phyloP scores from a whole-genome alignment of 2,888 invertebrate genomes.

The Sarcophaga caerulescens region DNA sequence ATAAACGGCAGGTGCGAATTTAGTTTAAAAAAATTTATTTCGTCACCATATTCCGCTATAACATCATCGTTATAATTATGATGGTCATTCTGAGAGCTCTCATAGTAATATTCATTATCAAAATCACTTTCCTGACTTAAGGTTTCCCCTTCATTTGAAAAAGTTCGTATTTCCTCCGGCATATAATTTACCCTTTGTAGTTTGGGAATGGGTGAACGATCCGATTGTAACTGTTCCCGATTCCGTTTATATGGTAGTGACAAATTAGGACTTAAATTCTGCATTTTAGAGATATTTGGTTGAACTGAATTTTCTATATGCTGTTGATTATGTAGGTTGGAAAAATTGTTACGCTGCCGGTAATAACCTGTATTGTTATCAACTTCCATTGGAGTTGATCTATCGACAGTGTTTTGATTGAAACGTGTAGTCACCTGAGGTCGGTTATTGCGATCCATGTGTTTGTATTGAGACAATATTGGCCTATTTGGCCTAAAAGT shows the following conservation, averaged over 20 bases:
- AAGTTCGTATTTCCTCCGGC: too few species aligned
- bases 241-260: conserved; percentile 31
- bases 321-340: conserved; percentile 29
- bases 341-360: not conserved
- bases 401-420: not conserved
- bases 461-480: conserved; percentile 26
- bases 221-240: conserved; percentile 2
- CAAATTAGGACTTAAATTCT: conserved; percentile 22
- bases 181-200: conserved; percentile 42
- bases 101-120: too few species aligned
- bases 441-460: conserved; percentile 30
- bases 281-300: conserved; percentile 21
- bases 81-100: too few species aligned
- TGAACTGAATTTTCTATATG: conserved; percentile 36
- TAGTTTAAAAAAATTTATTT: conserved; percentile 34
- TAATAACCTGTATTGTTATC: not conserved
- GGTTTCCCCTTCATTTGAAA: too few species aligned
- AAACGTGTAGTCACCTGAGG: conserved; percentile 7
- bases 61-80: too few species aligned
- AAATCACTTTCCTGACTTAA: too few species aligned
- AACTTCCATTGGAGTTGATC: not conserved
- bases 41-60: conserved; percentile 14
- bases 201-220: conserved; percentile 30
- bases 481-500: conserved; percentile 31
- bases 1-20: conserved; percentile 13